These are phyloP conservation scores for Canis aureus DNA, from an alignment of 2,113 vertebrate species.

Conservation along the genomic window DNA sequence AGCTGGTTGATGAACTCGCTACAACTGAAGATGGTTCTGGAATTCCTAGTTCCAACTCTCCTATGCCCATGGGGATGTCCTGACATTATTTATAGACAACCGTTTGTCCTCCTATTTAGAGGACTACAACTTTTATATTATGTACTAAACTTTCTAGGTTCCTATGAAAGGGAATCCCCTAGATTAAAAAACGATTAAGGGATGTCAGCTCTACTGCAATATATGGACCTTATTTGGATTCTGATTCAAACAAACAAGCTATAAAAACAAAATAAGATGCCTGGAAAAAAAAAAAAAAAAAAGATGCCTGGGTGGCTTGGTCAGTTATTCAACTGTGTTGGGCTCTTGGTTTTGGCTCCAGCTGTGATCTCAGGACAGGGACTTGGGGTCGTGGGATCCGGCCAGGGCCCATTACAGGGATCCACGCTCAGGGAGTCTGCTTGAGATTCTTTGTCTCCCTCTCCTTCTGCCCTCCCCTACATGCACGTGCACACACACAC, in stretches of 20 bases:
- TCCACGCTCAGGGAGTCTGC: background rate
- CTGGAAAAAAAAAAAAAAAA: no score
- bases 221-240: background rate
- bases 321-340: background rate
- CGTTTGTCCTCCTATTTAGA: background rate
- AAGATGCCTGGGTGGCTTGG: background rate
- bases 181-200: background rate
- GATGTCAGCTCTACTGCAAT: background rate
- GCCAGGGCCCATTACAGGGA: background rate
- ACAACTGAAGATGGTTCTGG: background rate
- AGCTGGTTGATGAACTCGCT: background rate
- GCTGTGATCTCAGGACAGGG: background rate
- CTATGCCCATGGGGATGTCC: background rate
- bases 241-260: slow-evolving; percentile 37
- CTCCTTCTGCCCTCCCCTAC: background rate
- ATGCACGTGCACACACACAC: rapidly evolving
- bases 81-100: background rate
- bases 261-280: slow-evolving; percentile 37
- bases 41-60: background rate
- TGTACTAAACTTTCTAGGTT: background rate
- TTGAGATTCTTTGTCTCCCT: background rate
- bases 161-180: background rate
- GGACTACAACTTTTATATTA: background rate
- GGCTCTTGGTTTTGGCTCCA: background rate
- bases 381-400: background rate